Base-by-base conservation (phyloP, 2,888 invertebrate species). In the Plagodis pulveraria region DNA sequence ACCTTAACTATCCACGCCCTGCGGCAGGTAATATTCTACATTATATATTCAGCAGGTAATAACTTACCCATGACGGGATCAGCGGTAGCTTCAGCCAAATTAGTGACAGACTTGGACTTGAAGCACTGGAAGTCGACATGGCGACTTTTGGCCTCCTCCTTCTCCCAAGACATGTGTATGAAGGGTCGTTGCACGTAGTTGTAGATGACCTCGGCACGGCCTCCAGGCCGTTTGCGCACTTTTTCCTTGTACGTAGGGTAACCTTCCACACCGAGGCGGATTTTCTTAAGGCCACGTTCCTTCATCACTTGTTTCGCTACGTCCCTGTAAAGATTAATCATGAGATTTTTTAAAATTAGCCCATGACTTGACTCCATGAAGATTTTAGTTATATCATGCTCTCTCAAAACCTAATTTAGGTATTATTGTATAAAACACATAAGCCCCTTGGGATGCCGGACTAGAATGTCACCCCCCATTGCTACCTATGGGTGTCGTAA, bases 241-340 rank as follows among this genome's bases (percentile, higher is more conserved):
- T 99, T 99, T 83, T 99, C 99, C 83, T 99, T 99, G 93, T 99
- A 98, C 0, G 99, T 99, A 5, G 99, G 99, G 87, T 99, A 99
- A 0, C 99, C 99, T 92, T 99, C 99, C 63, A 99, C 99, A 6
- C 99, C 99, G 32, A 99, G 94, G 2, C 99, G 96, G 68, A 99
- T 99, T 83, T 99, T 99, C 88, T 99, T 99, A 56, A 99, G 92
- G 0, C 99, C 99, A 46, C 99, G 94, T 83, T 99, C 99, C 81
- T 99, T 99, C 94, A 99, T 96, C 34, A 99, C 99, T 84, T 98
- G 98, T 80, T 99, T 99, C 6, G 99, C 99, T 6, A 99, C 99
- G 84, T 99, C 99, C 52, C 99, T 91, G 83, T 0, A 66, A 70
- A 44, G 32, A 54, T 36, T 49, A 6, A 36, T 7, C 38, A 40